Conservation (phyloP, 1,140 invertebrate species). For the Pseudomyrmex concolor region DNA sequence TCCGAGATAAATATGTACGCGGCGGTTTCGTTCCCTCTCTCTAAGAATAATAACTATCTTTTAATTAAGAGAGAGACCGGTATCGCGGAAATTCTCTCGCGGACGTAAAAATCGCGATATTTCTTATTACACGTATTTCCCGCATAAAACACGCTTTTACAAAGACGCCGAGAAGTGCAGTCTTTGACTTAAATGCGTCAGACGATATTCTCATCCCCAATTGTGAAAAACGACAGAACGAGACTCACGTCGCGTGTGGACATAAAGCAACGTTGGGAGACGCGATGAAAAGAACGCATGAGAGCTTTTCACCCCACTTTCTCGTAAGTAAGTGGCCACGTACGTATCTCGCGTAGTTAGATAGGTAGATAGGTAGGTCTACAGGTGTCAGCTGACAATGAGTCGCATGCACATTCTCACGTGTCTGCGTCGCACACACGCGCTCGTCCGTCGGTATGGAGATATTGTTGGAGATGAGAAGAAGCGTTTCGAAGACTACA, state of each 20-base stretch:
- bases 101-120: not conserved
- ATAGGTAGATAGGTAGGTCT: slow-evolving; percentile 72
- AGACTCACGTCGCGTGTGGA: slow-evolving; percentile 39
- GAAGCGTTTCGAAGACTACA: slow-evolving; percentile 67
- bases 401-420: slow-evolving; percentile 63
- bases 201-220: slow-evolving; percentile 66
- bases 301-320: slow-evolving; percentile 70
- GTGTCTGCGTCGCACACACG: slow-evolving; percentile 21
- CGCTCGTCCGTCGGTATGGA: not conserved
- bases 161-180: slow-evolving; percentile 64
- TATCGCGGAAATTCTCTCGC: slow-evolving; percentile 31
- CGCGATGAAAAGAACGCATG: slow-evolving; percentile 79
- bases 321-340: slow-evolving; percentile 81
- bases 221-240: slow-evolving; percentile 34
- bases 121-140: no score
- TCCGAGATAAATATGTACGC: slow-evolving; percentile 42
- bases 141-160: slow-evolving; percentile 37
- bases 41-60: slow-evolving; percentile 65
- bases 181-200: slow-evolving; percentile 76
- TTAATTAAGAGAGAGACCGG: slow-evolving; percentile 61
- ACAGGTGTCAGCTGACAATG: slow-evolving; percentile 84
- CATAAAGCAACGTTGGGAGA: slow-evolving; percentile 71
- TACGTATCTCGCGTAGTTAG: slow-evolving; percentile 63
- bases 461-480: slow-evolving; percentile 39
- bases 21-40: not conserved